Evolutionary conservation across 2,113 vertebrate species (phyloP), one percentile per base, ranked within the genome.

Genomic region (Triplophysa rosa): DNA sequence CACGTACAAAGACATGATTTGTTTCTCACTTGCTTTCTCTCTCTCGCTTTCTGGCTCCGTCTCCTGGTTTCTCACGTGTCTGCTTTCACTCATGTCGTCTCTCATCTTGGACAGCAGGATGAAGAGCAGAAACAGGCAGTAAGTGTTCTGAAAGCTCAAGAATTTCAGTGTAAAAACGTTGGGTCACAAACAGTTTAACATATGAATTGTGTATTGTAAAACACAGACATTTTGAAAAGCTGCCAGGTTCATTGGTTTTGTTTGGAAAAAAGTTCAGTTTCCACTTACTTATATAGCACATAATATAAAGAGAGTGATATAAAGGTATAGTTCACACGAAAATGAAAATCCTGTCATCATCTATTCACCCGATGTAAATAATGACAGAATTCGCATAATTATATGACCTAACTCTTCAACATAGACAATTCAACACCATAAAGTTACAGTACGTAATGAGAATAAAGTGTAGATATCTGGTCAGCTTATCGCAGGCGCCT

Each of bases 91-190:
- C 82, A 76, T 82, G 84, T 87, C 86, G 33, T 67, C 33, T 82
- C 74, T 86, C 71, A 33, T 80, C 88, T 84, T 91, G 59, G 84
- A 90, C 37, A 86, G 75, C 71, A 98, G 97, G 97, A 98, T 85
- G 97, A 98, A 92, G 96, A 98, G 85, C 96, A 98, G 89, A 99
- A 96, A 84, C 95, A 96, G 94, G 93, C 95, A 90, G 96, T 98
- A 96, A 97, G 96, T 97, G 89, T 79, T 79, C 83, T 42, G 83
- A 84, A 83, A 79, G 87, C 87, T 83, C 17, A 23, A 59, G 14
- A 17, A 17, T 23, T 23, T 29, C 40, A 13, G n/a, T 16, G 29
- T 58, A 71, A 71, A 40, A 17, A 71, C 19, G 29, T 19, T 33
- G 26, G 19, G 68, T 58, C 68, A 71, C 70, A 73, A 24, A 45